Evolutionary conservation across 2,113 vertebrate genomes (phyloP), one percentile per base, ranked within the genome.

Genomic region (Dipodomys ordii): DNA sequence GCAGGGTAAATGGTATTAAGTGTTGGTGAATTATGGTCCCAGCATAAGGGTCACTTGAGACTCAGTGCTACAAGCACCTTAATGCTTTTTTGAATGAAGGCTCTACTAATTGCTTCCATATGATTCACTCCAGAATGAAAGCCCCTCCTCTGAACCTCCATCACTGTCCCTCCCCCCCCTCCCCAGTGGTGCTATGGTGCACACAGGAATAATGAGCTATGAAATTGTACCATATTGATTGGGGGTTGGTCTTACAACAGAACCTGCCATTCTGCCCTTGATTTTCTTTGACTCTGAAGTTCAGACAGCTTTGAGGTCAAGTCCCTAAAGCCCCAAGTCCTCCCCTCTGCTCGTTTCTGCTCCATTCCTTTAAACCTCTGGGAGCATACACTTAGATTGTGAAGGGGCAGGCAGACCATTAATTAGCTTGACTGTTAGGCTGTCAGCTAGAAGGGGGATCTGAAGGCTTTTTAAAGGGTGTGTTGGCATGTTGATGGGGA

Each of bases 21-120:
- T 98, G 98, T 94, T 94, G 6, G 94, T 98, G 98, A 98, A 98
- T 98, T 98, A 98, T 97, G 97, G 97, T 94, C 98, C 97, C 97
- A 65, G 97, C 88, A 96, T 95, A 96, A 87, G 69, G 94, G 98
- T 98, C 98, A 97, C 97, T 98, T 97, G 87, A 98, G 97, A 96
- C 96, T 96, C 97, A 97, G 96, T 97, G 97, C 98, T 98, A 97
- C 97, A 97, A 98, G 96, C 97, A 98, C 97, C 97, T 97, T 98
- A 97, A 97, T 97, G 95, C 95, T 98, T 98, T 98, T 95, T 94
- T 97, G 97, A 98, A 98, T 97, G 98, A 97, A 98, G 96, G 81
- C 94, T 95, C 92, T 96, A 83, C 92, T 98, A 98, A 98, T 98
- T 98, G 97, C 90, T 98, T 98, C 98, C 98, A 98, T 95, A 98